A percentile compares a stretch with the other conserved stretches of the same genome.
These are phyloP conservation scores for Parthenolecanium corni DNA, from an alignment of 2,888 invertebrate species.

Conservation along the genomic window DNA sequence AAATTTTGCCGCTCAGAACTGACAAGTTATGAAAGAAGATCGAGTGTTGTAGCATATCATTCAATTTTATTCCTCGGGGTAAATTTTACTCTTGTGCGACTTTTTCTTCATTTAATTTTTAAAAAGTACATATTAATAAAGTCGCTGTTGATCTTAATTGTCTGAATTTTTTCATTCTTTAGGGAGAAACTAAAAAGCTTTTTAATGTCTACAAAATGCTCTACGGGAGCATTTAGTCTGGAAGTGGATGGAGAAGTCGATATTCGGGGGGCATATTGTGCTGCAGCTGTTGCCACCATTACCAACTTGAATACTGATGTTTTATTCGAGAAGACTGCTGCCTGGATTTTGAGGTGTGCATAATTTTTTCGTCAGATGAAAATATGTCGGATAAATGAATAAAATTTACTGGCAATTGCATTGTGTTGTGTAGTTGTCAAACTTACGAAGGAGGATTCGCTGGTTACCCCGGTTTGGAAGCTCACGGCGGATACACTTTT, in stretches of 20 bases:
- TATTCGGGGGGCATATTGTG: conserved; percentile 94
- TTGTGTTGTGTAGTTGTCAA: conserved; percentile 65
- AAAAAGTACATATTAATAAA: no score
- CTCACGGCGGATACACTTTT: conserved; percentile 98
- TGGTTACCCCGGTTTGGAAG: conserved; percentile 87
- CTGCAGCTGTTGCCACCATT: conserved; percentile 75
- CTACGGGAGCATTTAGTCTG: conserved; percentile 84
- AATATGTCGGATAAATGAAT: no score
- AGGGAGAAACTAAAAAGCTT: conserved; percentile 61
- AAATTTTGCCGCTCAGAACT: no score
- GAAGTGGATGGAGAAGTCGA: conserved; percentile 88
- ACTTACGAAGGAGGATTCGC: conserved; percentile 98
- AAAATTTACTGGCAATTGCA: background rate
- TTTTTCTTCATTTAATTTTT: no score
- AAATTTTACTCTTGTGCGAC: no score
- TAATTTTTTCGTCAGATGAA: background rate
- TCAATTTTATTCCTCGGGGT: no score
- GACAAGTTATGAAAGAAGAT: no score
- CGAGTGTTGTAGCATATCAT: no score
- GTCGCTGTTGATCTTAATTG: no score
- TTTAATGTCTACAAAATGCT: conserved; percentile 60
- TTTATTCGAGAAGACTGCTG: conserved; percentile 72
- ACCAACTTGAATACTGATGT: conserved; percentile 64
- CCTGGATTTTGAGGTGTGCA: conserved; percentile 68
- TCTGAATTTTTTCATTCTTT: background rate